These are phyloP conservation scores for Balearica regulorum DNA, from an alignment of 2,797 vertebrate genomes.

Conservation along the genomic window DNA sequence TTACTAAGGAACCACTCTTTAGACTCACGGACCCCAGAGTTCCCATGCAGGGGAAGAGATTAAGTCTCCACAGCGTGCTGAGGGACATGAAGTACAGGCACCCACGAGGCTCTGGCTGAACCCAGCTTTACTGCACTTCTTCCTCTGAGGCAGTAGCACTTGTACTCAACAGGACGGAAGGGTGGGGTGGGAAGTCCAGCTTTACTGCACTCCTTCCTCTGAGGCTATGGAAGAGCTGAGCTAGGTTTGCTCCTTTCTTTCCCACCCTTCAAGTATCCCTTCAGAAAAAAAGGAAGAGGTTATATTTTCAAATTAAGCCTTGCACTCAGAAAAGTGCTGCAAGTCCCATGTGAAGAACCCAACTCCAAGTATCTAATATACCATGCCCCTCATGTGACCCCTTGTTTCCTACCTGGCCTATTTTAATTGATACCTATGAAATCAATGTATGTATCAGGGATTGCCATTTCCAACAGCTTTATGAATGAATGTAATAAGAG, in stretches of 20 bases:
- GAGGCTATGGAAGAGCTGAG: background rate
- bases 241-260: background rate
- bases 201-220: too few species aligned
- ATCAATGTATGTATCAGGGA: background rate
- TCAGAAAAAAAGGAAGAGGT: background rate
- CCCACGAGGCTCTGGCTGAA: background rate
- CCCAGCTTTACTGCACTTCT: background rate
- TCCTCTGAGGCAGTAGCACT: background rate
- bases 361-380: background rate
- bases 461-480: slow-evolving; percentile 20
- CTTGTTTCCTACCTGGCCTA: background rate
- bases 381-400: background rate
- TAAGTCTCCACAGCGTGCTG: background rate
- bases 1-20: background rate
- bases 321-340: background rate
- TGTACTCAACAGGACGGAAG: background rate
- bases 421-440: background rate
- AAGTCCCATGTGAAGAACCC: background rate
- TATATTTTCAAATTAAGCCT: background rate
- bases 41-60: background rate
- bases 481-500: slow-evolving; percentile 15
- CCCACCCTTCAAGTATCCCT: background rate
- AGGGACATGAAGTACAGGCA: background rate
- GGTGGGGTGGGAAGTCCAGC: background rate
- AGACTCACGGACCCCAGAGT: background rate